Evolutionary conservation across 2,113 vertebrate genomes (phyloP).

Genomic region (Peromyscus leucopus): DNA sequence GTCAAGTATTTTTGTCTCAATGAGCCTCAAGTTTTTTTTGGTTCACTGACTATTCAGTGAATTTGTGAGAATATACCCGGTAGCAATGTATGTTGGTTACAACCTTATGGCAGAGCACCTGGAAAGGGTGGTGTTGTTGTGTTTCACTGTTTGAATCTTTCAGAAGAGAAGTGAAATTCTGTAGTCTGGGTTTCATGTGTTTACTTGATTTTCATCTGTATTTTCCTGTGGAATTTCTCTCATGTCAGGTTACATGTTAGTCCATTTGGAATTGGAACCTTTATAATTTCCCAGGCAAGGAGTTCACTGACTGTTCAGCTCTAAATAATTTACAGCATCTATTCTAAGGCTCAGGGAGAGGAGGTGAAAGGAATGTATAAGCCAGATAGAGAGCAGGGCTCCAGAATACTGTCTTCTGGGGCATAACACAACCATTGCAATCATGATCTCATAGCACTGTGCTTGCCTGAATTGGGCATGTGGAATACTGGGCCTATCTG

Average conservation of each 20-base stretch:
- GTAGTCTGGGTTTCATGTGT: constrained; percentile 62
- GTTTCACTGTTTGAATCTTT: constrained; percentile 71
- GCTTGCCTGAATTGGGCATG: not conserved
- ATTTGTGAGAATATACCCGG: constrained; percentile 37
- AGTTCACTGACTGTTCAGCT: not conserved
- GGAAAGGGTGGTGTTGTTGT: constrained; percentile 69
- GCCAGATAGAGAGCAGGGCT: not conserved
- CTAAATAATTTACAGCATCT: not conserved
- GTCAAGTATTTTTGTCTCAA: constrained; percentile 71
- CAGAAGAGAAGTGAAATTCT: constrained; percentile 84
- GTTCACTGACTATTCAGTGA: constrained; percentile 40
- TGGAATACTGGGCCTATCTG: not conserved
- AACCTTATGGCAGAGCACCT: constrained; percentile 68
- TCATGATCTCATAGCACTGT: not conserved
- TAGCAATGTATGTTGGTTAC: constrained; percentile 10
- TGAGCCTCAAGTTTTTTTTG: constrained; percentile 68
- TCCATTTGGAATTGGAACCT: not conserved
- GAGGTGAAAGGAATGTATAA: not conserved
- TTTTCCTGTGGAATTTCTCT: constrained; percentile 45
- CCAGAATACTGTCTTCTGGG: not conserved
- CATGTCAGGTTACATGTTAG: not conserved
- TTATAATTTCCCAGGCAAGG: not conserved
- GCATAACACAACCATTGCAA: not conserved
- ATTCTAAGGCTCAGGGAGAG: not conserved
- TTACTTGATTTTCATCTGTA: constrained; percentile 65